Evolutionary conservation across 2,888 invertebrate species (phyloP), one percentile per base, ranked within the genome.

Genomic region (Dryocosmus kuriphilus): DNA sequence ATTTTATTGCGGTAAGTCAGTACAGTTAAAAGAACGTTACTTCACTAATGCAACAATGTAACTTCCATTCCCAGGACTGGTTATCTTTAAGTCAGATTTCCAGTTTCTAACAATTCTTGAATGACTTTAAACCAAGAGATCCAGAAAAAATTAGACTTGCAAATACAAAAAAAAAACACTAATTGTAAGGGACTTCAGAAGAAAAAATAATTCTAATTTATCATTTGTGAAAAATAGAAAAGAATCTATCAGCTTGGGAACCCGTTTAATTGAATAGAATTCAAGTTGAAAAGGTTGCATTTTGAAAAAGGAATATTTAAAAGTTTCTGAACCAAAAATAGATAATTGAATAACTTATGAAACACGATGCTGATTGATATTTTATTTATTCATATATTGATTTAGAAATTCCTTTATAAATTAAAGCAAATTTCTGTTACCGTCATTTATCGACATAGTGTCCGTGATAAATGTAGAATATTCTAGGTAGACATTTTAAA

Each of bases 21-120:
- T 46, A 71, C 46, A 71, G 46, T 71, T 46, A 71, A 71, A n/a
- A 71, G 71, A 71, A 71, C 71, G 35, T 63, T 63, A 63, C 32
- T 63, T 63, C 11, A 11, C 9, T 0, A 46, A 71, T 71, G 11
- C 46, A 71, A 71, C 30, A 63, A 63, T 63, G 63, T 30, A 71
- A 41, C n/a, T 71, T 51, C 30, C 30, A 71, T 71, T 71, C 71
- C 27, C 71, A 30, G 11, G 51, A 16, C 71, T 51, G 19, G 9
- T 51, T 71, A 71, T 71, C 71, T 51, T 30, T 11, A 32, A 71
- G n/a, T 6, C 51, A 11, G 71, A 51, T 71, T 46, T 71, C 11
- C 41, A 71, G 51, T 19, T 51, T 51, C 30, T 51, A 38, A 65
- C 38, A 24, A 38, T 38, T 41, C 65, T 65, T 1, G 38, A 24